phyloP scores from a whole-genome alignment of 35 echinoderm and acorn worm genomes.

The Ophiothrix spiculata region DNA sequence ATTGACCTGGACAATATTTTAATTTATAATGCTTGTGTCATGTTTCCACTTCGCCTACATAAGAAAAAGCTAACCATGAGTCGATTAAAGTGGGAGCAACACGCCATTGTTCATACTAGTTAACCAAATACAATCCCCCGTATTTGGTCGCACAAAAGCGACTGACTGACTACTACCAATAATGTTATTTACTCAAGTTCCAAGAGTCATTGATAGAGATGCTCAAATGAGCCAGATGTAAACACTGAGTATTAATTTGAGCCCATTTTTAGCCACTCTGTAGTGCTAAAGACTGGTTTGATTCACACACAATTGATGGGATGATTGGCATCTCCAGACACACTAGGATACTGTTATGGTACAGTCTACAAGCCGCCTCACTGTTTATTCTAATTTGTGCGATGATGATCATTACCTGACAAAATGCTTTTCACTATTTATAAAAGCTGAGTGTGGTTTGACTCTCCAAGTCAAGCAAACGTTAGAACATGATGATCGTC shows the following conservation, averaged over 20 bases:
- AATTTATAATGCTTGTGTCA: not conserved
- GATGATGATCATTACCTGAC: conserved; percentile 12
- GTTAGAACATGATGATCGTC: not conserved
- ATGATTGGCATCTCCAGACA: not conserved
- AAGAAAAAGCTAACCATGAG: no score
- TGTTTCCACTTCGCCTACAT: not conserved
- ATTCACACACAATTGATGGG: not conserved
- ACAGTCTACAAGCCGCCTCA: conserved; percentile 5
- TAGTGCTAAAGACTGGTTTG: not conserved
- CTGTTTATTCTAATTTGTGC: conserved; percentile 11
- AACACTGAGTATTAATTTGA: not conserved
- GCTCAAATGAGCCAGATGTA: conserved; percentile 8
- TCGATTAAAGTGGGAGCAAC: not conserved
- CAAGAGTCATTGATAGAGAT: not conserved
- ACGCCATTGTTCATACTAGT: not conserved
- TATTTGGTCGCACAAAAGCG: not conserved
- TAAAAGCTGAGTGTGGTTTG: not conserved
- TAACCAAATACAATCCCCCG: not conserved
- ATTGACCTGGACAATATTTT: not conserved
- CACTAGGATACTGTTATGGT: conserved; percentile 9
- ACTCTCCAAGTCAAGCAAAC: not conserved
- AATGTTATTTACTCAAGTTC: conserved; percentile 9
- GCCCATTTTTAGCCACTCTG: not conserved
- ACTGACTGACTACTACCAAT: no score
- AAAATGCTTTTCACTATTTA: not conserved